These are phyloP conservation scores for Vesta saturnalis DNA, from an alignment of 2,888 invertebrate species.

Conservation along the genomic window DNA sequence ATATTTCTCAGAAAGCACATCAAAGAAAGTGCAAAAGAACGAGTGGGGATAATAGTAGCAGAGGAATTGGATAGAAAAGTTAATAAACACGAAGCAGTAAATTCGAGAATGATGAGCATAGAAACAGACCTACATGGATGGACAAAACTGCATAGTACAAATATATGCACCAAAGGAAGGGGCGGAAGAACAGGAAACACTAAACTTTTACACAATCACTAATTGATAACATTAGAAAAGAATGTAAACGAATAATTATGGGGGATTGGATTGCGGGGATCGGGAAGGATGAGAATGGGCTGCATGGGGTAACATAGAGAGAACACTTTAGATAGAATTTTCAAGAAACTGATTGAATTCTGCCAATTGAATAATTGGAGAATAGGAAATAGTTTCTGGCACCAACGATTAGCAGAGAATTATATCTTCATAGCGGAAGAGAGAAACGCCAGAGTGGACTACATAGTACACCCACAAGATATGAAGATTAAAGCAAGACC, in stretches of 20 bases:
- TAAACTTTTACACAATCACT: background rate
- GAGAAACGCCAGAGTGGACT: background rate
- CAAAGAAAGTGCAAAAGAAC: too few species aligned
- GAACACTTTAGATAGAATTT: background rate
- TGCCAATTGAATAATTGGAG: background rate
- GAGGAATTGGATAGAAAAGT: background rate
- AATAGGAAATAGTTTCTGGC: too few species aligned
- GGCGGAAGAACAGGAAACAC: background rate
- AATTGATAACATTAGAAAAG: background rate
- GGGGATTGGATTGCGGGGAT: background rate
- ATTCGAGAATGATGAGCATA: background rate
- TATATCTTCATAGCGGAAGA: background rate
- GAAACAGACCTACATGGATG: background rate
- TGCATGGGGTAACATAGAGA: background rate
- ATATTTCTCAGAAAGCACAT: too few species aligned
- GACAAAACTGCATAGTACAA: too few species aligned
- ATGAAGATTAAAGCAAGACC: background rate
- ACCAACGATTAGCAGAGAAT: background rate
- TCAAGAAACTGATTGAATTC: background rate
- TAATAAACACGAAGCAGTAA: background rate
- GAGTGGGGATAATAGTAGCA: background rate
- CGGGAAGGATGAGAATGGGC: background rate
- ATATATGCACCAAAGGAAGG: background rate
- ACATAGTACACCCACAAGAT: too few species aligned
- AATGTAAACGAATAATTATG: background rate